Evolutionary conservation across 2,797 vertebrate genomes (phyloP), one percentile per base, ranked within the genome.

Genomic region (Austrolebias charrua): DNA sequence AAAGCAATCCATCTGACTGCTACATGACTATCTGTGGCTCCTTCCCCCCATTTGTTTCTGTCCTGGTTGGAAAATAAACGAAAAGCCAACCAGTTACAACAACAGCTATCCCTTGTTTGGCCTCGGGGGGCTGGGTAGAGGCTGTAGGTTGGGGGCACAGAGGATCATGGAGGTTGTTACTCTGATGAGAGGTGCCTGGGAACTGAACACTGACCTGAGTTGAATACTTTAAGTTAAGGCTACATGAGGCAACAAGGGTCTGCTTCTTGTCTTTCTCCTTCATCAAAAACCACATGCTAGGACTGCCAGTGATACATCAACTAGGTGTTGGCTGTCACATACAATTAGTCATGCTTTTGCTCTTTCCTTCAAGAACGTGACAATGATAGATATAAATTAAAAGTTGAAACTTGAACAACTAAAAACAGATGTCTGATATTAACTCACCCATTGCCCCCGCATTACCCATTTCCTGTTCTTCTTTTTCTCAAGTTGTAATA

Each of bases 11-110:
- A 48, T 18, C 16, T 33, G 20, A 64, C 70, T 59, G 55, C 2
- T n/a, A 40, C 46, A 45, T 55, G 54, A 61, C 51, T 35, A 28
- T 70, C 16, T 11, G 6, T 19, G 42, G 55, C 54, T 66, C 52
- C 55, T 69, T 56, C 38, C 55, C 38, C 59, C 51, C 29, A 13
- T 48, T 73, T 55, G 46, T 63, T 57, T 62, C 66, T 78, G 9
- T 38, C 66, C 58, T 58, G 45, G 49, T 79, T 60, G 35, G 64
- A 75, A 86, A 85, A 73, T 78, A 82, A 80, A 87, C 81, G 68
- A 85, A 82, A 83, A 73, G 59, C 49, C 67, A 68, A 78, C 63
- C 79, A 29, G 2, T 76, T 63, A 60, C 78, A 83, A 89, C 86
- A 83, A 77, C 56, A 62, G 43, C 64, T 69, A 60, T 86, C 71